Evolutionary conservation across 2,888 invertebrate species (phyloP), one percentile per base, ranked within the genome.

Genomic region (Griposia aprilina): DNA sequence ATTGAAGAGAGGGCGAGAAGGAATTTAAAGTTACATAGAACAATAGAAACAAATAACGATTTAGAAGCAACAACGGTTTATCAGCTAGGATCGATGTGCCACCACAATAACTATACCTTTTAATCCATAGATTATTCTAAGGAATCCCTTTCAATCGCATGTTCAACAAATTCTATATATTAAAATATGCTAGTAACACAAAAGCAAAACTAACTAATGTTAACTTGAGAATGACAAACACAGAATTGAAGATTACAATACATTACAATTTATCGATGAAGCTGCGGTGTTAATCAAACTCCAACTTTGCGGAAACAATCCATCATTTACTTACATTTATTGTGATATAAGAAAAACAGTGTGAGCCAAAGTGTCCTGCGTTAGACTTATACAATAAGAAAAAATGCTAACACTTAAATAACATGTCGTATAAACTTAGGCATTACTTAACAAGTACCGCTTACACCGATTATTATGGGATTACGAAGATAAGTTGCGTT

Each of bases 401-500:
- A 91, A 95, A 95, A 94, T 94, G 94, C 96, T 95, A 95, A 94
- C 93, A 95, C 95, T 95, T 95, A 95, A 92, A 92, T 92, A 95
- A 95, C 94, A 94, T 91, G 92, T 95, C 93, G 93, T 94, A 95
- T 93, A 95, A 96, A 95, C 96, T 96, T 96, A 96, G 95, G 96
- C 96, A 93, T 94, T 95, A 95, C 94, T 96, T 96, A 96, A 94
- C 93, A 94, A 93, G 93, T 95, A 95, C 88, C 94, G 93, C 94
- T 95, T 95, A 95, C 91, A 94, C 92, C 92, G 89, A 93, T 91
- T 89, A 90, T 90, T 90, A 92, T 90, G 90, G 89, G 81, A 87
- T 78, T 82, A 82, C 76, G 83, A 88, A 85, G 79, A 88, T 75
- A 88, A 76, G 75, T 84, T 85, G 87, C 84, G 88, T 90, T 83